phyloP scores from a whole-genome alignment of 1,140 invertebrate genomes.

The Bilobella aurantiaca region DNA sequence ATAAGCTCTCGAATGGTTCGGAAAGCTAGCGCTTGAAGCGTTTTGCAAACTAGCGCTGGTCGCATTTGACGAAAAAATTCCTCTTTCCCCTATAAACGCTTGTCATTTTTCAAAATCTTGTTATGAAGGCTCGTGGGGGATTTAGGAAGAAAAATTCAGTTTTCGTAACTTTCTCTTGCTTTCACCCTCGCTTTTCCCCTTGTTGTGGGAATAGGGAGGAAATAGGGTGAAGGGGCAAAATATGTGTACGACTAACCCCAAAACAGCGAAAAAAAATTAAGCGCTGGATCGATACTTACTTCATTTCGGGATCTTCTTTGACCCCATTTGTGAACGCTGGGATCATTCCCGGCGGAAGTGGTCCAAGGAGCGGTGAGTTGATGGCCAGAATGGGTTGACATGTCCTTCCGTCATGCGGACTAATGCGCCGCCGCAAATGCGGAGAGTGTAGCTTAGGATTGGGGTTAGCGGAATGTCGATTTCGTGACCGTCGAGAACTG shows the following conservation, averaged over 20 bases:
- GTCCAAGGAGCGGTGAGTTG: conserved; percentile 11
- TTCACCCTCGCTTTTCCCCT: background rate
- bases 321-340: conserved; percentile 7
- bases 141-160: too few relatives aligned
- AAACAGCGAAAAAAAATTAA: background rate
- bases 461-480: conserved; percentile 93
- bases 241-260: background rate
- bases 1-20: too few relatives aligned
- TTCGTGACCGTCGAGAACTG: conserved; percentile 76
- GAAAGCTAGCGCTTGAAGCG: too few relatives aligned
- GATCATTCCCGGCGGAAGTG: conserved; percentile 13
- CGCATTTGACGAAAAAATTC: too few relatives aligned
- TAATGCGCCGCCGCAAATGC: conserved; percentile 79
- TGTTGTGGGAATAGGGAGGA: background rate
- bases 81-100: too few relatives aligned
- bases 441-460: conserved; percentile 97
- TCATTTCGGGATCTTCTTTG: conserved; percentile 5
- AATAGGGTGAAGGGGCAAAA: background rate
- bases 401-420: conserved; percentile 80
- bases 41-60: too few relatives aligned
- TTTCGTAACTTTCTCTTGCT: too few relatives aligned
- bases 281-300: conserved; percentile 4
- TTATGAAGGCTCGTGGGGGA: too few relatives aligned
- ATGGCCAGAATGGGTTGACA: conserved; percentile 16
- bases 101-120: too few relatives aligned